phyloP scores from a whole-genome alignment of 2,888 invertebrate genomes.

The Volucella inanis region DNA sequence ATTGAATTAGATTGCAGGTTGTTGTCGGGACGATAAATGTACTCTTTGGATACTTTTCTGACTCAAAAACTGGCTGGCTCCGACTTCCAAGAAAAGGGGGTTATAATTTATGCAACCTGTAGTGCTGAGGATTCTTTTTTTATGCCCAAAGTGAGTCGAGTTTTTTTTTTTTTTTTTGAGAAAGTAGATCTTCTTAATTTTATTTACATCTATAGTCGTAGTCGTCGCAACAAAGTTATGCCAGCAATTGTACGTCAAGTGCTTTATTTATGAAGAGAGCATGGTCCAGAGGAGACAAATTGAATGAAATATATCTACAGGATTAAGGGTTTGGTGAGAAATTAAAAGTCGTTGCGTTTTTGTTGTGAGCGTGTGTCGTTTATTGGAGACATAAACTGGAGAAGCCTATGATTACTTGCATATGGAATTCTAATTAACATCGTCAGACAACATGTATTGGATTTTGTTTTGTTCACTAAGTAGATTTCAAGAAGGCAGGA shows the following conservation, averaged over 20 bases:
- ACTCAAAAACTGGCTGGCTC: background rate
- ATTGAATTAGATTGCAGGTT: conserved; percentile 65
- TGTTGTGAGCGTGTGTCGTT: background rate
- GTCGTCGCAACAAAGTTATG: background rate
- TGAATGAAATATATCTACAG: background rate
- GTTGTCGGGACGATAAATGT: conserved; percentile 50
- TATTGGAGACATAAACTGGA: no score
- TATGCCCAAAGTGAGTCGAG: conserved; percentile 2
- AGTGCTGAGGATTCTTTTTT: conserved; percentile 5
- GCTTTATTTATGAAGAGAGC: conserved; percentile 30
- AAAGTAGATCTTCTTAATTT: conserved; percentile 20
- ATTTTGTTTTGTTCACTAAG: no score
- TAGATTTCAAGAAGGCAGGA: no score
- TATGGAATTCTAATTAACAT: no score
- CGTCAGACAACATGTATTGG: no score
- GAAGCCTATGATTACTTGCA: no score
- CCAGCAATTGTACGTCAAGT: background rate
- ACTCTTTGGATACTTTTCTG: background rate
- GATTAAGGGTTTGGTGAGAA: background rate
- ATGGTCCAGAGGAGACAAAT: conserved; percentile 18
- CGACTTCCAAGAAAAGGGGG: no score
- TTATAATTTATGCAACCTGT: conserved; percentile 47
- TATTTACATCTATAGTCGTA: conserved; percentile 34
- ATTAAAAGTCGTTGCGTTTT: background rate
- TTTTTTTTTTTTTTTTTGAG: background rate